Evolutionary conservation across 2,797 vertebrate species (phyloP).

Genomic region (Schizopygopsis malacanthus): DNA sequence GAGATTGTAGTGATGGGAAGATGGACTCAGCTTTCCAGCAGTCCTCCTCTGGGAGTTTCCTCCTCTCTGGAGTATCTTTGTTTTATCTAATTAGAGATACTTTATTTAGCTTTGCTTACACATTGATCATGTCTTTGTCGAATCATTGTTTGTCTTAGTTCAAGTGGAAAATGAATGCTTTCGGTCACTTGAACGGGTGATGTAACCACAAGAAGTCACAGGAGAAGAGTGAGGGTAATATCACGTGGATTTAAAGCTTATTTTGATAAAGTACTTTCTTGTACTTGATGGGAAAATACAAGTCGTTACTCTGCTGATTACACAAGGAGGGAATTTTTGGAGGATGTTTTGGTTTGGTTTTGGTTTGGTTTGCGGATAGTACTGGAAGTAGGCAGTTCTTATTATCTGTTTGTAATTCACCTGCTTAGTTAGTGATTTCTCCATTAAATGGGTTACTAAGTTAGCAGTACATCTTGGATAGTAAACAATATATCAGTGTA

Average conservation of each 20-base stretch:
- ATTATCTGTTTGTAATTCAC: background rate
- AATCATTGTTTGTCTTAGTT: slow-evolving; percentile 56
- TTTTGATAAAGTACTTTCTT: slow-evolving; percentile 1
- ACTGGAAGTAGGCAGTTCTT: background rate
- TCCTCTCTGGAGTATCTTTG: slow-evolving; percentile 48
- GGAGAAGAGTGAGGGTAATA: background rate
- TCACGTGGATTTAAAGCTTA: background rate
- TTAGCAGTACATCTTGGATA: background rate
- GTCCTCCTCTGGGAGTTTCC: slow-evolving; percentile 50
- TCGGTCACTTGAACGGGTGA: slow-evolving; percentile 35
- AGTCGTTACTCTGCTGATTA: slow-evolving; percentile 9
- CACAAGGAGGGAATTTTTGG: background rate
- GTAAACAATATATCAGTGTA: background rate
- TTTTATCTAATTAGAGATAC: slow-evolving; percentile 53
- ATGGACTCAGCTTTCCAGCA: slow-evolving; percentile 62
- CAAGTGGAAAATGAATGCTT: slow-evolving; percentile 25
- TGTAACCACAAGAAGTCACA: slow-evolving; percentile 52
- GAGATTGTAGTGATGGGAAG: slow-evolving; percentile 64
- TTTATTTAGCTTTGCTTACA: slow-evolving; percentile 62
- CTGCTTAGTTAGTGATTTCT: background rate
- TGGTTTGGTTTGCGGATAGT: slow-evolving; percentile 3
- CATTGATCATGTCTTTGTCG: slow-evolving; percentile 57
- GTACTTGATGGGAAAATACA: slow-evolving; percentile 3
- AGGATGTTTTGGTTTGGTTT: slow-evolving; percentile 8
- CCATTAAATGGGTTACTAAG: background rate